phyloP scores from a whole-genome alignment of 2,888 invertebrate genomes.

The Erebia aethiops region DNA sequence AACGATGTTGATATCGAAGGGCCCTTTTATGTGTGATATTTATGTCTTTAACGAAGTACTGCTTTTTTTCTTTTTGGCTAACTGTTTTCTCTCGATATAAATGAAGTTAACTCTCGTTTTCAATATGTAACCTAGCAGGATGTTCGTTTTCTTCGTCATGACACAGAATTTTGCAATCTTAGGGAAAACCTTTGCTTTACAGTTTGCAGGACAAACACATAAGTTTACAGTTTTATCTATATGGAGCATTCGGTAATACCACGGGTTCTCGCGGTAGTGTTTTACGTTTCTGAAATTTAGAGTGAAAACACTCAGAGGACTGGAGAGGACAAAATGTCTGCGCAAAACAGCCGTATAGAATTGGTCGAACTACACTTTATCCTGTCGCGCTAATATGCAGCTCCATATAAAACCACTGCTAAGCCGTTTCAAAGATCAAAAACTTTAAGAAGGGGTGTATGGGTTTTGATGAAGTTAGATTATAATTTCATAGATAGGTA shows the following conservation, averaged over 20 bases:
- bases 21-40: slow-evolving; percentile 27
- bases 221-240: background rate
- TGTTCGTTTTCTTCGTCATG: background rate
- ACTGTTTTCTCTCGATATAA: slow-evolving; percentile 5
- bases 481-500: too few species aligned
- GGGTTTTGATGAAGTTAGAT: too few species aligned
- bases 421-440: too few species aligned
- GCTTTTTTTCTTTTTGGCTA: slow-evolving; percentile 3
- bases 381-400: too few species aligned
- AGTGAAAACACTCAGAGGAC: too few species aligned
- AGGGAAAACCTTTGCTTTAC: background rate
- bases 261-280: too few species aligned
- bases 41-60: slow-evolving; percentile 24
- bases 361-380: too few species aligned
- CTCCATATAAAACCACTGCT: too few species aligned
- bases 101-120: background rate
- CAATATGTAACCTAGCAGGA: background rate
- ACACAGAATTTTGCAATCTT: slow-evolving; percentile 4
- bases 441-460: too few species aligned
- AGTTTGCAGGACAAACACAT: background rate
- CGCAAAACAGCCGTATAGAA: too few species aligned
- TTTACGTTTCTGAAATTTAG: too few species aligned
- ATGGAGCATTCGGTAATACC: background rate
- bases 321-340: too few species aligned
- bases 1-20: slow-evolving; percentile 29